Percentiles rank a stretch among this genome's conserved stretches.
Evolutionary conservation across 1,140 invertebrate genomes (phyloP).

Genomic region (Monomorium pharaonis): DNA sequence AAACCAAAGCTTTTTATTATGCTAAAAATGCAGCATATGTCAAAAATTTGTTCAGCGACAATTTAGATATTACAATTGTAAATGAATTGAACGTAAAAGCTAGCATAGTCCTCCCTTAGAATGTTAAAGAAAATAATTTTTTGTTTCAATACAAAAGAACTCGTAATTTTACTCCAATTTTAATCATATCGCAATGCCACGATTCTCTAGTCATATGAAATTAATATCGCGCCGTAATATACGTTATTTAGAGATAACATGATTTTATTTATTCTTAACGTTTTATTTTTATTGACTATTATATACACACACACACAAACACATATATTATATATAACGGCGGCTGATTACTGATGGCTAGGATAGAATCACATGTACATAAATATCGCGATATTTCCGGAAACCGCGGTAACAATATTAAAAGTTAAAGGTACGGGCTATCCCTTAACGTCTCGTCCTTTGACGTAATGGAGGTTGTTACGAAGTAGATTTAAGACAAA

Average conservation of each 20-base stretch:
- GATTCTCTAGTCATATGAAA: conserved; percentile 75
- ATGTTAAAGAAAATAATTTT: not conserved
- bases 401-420: conserved; percentile 34
- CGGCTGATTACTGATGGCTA: conserved; percentile 58
- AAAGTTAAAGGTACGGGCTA: not conserved
- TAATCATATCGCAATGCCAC: conserved; percentile 65
- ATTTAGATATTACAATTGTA: conserved; percentile 19
- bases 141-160: conserved; percentile 8
- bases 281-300: conserved; percentile 62
- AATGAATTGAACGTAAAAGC: conserved; percentile 10
- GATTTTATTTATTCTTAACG: conserved; percentile 53
- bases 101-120: conserved; percentile 9
- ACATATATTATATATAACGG: conserved; percentile 39
- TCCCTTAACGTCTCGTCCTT: conserved; percentile 14
- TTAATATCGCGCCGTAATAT: conserved; percentile 68
- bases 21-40: conserved; percentile 15
- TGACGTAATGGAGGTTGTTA: conserved; percentile 39
- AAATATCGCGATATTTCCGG: conserved; percentile 38
- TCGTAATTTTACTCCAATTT: conserved; percentile 43
- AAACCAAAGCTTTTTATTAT: not conserved
- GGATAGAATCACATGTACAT: conserved; percentile 30
- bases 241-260: conserved; percentile 31
- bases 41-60: conserved; percentile 24
- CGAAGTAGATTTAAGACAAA: conserved; percentile 26
- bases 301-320: not conserved